Base-by-base conservation (phyloP, 2,113 vertebrate genomes). In the Typhlomys cinereus region DNA sequence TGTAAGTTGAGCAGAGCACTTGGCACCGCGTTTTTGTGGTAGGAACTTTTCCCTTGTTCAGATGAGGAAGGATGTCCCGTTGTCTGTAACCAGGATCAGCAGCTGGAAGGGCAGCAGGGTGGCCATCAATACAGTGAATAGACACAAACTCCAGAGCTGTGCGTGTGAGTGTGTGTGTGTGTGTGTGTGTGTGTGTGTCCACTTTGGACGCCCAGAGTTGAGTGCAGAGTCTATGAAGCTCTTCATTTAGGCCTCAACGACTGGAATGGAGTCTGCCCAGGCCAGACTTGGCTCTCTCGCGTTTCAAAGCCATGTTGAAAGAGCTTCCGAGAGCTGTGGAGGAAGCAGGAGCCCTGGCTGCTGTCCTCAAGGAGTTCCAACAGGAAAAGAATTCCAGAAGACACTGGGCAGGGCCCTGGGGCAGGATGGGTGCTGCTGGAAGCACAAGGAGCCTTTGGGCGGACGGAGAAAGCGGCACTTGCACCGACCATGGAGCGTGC, bases 401-500 rank as follows among this genome's bases (percentile, higher is more conserved):
- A 41, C n/a, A 41, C 1, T 34, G 18, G 4, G 69, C 44, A 15
- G 5, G 44, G 27, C 66, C 36, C n/a, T 0, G 0, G 64, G 39
- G 31, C 12, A 44, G 7, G 50, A 59, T 78, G 29, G n/a, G 25
- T 29, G 41, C 67, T 34, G n/a, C 8, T 31, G 29, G 41, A 76
- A 39, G 50, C 6, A 48, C 48, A 48, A 31, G 2, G 7, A 31
- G 7, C 10, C 41, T 57, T 21, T 41, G 34, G 25, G 39, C 88
- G 14, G 4, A 23, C 31, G 0, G 1, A 46, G 52, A 57, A 13
- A 34, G 20, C 20, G 41, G 46, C 20, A 12, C 62, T 25, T 76
- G 69, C 2, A 0, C 50, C 15, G 41, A 48, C 20, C 12, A 1
- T 4, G 31, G 59, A 62, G 18, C 41, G 17, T n/a, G n/a, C 7